Evolutionary conservation across 2,888 invertebrate genomes (phyloP).

Genomic region (Agrypnus murinus): DNA sequence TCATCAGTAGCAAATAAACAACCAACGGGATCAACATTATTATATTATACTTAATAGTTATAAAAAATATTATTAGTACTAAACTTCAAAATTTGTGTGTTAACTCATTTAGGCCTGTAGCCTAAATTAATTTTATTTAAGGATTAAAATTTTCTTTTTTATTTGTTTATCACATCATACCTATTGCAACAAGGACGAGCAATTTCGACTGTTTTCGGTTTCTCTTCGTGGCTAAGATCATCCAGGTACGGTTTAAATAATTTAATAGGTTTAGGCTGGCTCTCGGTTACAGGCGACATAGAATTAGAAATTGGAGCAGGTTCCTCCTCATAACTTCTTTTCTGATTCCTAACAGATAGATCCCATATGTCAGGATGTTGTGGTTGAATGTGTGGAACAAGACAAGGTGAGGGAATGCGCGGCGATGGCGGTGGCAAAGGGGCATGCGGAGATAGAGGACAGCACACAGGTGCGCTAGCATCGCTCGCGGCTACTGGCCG

Average conservation of each 20-base stretch:
- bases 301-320: slow-evolving; percentile 32
- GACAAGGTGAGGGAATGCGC: slow-evolving; percentile 50
- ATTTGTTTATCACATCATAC: slow-evolving; percentile 8
- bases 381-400: slow-evolving; percentile 40
- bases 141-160: too few relatives aligned
- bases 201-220: slow-evolving; percentile 22
- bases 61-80: too few relatives aligned
- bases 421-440: slow-evolving; percentile 51
- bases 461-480: slow-evolving; percentile 45
- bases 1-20: background rate
- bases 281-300: slow-evolving; percentile 38
- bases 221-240: slow-evolving; percentile 71
- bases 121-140: too few relatives aligned
- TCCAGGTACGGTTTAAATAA: slow-evolving; percentile 85
- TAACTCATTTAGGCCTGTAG: too few relatives aligned
- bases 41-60: too few relatives aligned
- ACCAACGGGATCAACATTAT: too few relatives aligned
- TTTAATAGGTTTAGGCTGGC: slow-evolving; percentile 78
- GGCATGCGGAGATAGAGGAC: slow-evolving; percentile 51
- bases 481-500: slow-evolving; percentile 60
- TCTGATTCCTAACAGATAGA: slow-evolving; percentile 65
- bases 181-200: slow-evolving; percentile 69
- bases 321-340: slow-evolving; percentile 56
- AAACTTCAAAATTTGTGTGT: too few relatives aligned
- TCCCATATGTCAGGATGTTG: slow-evolving; percentile 69